phyloP scores from a whole-genome alignment of 2,797 vertebrate species.

The Paramormyrops hopkinsi region DNA sequence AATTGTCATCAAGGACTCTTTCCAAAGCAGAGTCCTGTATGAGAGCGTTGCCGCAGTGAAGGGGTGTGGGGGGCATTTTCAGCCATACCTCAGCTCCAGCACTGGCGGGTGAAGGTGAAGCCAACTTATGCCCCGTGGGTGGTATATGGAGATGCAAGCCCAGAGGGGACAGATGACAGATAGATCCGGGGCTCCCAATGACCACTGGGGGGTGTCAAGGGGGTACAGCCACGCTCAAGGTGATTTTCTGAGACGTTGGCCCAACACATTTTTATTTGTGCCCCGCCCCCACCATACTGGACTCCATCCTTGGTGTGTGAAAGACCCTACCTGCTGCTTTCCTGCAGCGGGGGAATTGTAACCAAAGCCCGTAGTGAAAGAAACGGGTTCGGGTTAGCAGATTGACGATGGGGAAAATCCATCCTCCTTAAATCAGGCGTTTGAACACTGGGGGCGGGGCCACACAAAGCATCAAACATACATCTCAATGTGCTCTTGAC shows the following conservation, averaged over 20 bases:
- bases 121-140: constrained; percentile 49
- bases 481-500: constrained; percentile 57
- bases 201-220: background rate
- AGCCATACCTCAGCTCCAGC: constrained; percentile 54
- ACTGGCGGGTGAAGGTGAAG: constrained; percentile 63
- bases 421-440: constrained; percentile 69
- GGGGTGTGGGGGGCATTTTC: background rate
- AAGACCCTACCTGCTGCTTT: background rate
- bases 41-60: constrained; percentile 33
- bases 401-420: constrained; percentile 55
- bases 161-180: constrained; percentile 33
- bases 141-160: constrained; percentile 50
- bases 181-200: background rate
- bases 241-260: background rate
- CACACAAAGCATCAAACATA: constrained; percentile 59
- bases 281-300: too few relatives aligned
- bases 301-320: background rate
- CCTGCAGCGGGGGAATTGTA: constrained; percentile 61
- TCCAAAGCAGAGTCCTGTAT: constrained; percentile 60
- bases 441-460: constrained; percentile 53
- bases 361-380: constrained; percentile 52
- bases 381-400: constrained; percentile 25
- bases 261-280: background rate
- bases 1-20: constrained; percentile 67
- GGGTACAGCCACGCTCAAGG: background rate